Percentiles rank a stretch among this genome's conserved stretches.
These are phyloP conservation scores for Nerophis ophidion DNA, from an alignment of 2,113 vertebrate genomes.

Conservation along the genomic window DNA sequence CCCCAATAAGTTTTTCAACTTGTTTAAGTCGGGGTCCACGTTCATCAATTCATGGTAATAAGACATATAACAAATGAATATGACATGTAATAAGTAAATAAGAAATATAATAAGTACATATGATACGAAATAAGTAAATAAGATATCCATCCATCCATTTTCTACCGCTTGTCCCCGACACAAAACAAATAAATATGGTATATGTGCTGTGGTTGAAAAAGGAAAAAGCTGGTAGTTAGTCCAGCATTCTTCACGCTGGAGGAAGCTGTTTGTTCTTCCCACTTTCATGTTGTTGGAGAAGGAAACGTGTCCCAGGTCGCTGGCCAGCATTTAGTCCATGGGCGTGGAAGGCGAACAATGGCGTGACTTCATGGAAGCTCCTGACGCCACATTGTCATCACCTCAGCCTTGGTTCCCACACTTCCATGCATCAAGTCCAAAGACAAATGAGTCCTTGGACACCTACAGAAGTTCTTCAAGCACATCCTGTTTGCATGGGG, in stretches of 20 bases:
- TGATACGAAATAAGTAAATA: too few species aligned
- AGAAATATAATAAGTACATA: too few species aligned
- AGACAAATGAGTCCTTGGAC: slow-evolving; percentile 59
- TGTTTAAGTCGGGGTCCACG: too few species aligned
- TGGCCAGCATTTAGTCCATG: slow-evolving; percentile 48
- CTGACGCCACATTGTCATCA: slow-evolving; percentile 50
- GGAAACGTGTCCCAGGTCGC: slow-evolving; percentile 46
- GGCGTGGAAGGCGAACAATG: slow-evolving; percentile 68
- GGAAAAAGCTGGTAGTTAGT: too few species aligned
- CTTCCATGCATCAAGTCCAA: slow-evolving; percentile 20
- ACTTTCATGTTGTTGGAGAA: slow-evolving; percentile 49
- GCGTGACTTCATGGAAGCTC: slow-evolving; percentile 50
- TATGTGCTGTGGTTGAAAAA: too few species aligned
- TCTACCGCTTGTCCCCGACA: too few species aligned
- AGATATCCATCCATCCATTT: too few species aligned
- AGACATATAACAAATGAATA: too few species aligned
- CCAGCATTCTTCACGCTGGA: slow-evolving; percentile 1
- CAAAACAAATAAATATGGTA: too few species aligned
- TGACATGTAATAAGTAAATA: too few species aligned
- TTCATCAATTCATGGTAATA: too few species aligned
- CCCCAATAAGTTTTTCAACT: too few species aligned
- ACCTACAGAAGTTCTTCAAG: slow-evolving; percentile 53
- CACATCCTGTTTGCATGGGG: slow-evolving; percentile 64
- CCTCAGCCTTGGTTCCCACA: slow-evolving; percentile 70
- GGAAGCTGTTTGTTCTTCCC: slow-evolving; percentile 40